phyloP scores from a whole-genome alignment of 2,113 vertebrate genomes.

The Rousettus leschenaultii region DNA sequence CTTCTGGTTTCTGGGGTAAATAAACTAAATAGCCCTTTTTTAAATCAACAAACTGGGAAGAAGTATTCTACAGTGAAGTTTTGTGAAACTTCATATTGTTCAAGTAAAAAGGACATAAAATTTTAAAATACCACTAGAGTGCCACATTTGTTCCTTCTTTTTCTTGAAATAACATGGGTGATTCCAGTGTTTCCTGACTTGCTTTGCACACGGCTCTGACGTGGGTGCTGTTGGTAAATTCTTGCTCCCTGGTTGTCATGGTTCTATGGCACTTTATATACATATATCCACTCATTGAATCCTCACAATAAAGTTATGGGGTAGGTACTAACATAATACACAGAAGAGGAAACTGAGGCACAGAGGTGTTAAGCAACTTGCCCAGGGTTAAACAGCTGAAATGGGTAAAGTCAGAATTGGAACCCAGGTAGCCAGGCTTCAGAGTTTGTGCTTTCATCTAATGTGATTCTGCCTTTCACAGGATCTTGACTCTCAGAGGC shows the following conservation, averaged over 20 bases:
- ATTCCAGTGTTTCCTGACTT: neutral
- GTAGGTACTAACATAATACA: neutral
- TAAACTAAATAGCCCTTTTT: neutral
- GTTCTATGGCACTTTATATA: neutral
- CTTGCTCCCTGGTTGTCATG: neutral
- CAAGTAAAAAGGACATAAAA: neutral
- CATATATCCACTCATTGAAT: neutral
- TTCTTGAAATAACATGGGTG: neutral
- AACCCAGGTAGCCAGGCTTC: neutral
- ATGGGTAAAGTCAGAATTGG: neutral
- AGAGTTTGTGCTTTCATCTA: neutral
- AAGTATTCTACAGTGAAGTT: neutral
- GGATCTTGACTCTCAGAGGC: neutral
- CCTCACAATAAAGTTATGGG: neutral
- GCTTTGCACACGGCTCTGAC: neutral
- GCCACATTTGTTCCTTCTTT: neutral
- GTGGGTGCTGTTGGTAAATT: neutral
- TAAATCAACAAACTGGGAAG: neutral
- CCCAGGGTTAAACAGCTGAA: neutral
- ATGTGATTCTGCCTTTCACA: neutral
- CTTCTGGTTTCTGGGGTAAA: neutral
- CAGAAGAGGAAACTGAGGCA: too few relatives aligned
- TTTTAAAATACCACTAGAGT: neutral
- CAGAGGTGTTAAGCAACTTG: neutral
- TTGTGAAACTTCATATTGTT: neutral